phyloP scores from a whole-genome alignment of 2,113 vertebrate genomes.

The Motacilla alba region DNA sequence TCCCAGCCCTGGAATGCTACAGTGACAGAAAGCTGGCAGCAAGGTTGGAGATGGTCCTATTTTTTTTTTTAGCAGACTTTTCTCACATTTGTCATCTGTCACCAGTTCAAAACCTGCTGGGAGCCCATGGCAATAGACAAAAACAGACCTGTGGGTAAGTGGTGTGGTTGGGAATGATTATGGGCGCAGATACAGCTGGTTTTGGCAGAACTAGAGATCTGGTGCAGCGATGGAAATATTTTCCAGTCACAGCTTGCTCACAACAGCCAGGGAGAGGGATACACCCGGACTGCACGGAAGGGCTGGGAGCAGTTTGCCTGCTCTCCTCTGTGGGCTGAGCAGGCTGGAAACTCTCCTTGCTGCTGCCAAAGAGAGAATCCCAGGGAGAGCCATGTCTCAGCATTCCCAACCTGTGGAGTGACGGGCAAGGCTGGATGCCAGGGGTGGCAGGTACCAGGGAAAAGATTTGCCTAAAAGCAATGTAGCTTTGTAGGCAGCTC shows the following conservation, averaged over 20 bases:
- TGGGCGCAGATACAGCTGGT: not conserved
- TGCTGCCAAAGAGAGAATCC: not conserved
- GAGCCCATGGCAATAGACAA: not conserved
- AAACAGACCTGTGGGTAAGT: not conserved
- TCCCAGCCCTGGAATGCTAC: conserved; percentile 11
- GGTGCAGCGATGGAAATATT: not conserved
- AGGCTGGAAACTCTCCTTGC: not conserved
- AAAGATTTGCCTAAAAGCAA: not conserved
- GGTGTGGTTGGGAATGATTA: not conserved
- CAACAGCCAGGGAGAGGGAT: not conserved
- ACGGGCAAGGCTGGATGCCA: not conserved
- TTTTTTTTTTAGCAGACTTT: not conserved
- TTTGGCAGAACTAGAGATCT: not conserved
- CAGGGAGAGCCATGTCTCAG: rapidly evolving
- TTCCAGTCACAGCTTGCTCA: not conserved
- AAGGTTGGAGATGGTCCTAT: not conserved
- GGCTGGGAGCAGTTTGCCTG: not conserved
- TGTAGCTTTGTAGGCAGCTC: not conserved
- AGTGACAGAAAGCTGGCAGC: not conserved
- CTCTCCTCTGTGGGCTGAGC: rapidly evolving
- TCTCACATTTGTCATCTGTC: not conserved
- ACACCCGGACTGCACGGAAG: not conserved
- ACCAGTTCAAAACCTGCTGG: not conserved
- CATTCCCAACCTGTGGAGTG: rapidly evolving
- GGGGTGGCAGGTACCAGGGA: rapidly evolving